Evolutionary conservation across 1,140 invertebrate genomes (phyloP), one percentile per base, ranked within the genome.

Genomic region (Ruditapes philippinarum): DNA sequence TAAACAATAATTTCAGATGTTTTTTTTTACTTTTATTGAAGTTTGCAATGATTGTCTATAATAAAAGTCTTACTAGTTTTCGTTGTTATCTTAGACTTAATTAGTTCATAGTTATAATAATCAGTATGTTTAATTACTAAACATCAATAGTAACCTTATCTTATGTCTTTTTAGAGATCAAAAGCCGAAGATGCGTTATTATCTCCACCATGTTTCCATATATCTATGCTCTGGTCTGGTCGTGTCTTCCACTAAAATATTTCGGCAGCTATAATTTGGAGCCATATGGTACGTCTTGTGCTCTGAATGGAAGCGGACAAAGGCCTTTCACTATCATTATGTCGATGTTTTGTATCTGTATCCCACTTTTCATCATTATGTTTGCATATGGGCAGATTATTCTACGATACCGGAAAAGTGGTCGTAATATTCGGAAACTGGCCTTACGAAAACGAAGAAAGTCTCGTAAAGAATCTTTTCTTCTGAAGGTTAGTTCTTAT

Each of bases 241-340:
- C 93, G 1, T 60, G 65, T 0, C 68, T 92, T 28, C 94, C 95
- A 0, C 73, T 95, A 14, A 70, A 94, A 14, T 93, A 93, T 12
- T 93, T 93, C 88, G 95, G 94, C 14, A 86, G 87, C 31, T 96
- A 95, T 80, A 94, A 91, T n/a, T 92, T 94, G 12, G 95, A 96
- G 76, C 93, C 94, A 14, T 95, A 95, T 89, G 94, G 94, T 0
- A 94, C 93, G 0, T 95, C 94, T 3, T 95, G 95, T 90, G 95
- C 95, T 0, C 81, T 95, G 19, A 90, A 94, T n/a, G 95, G 95
- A 95, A 81, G 91, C n/a, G 90, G 90, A 36, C 91, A 93, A 85
- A 80, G 74, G 38, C 87, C 90, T 28, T 94, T 91, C 79, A 92
- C 92, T 5, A 92, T 92, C 22, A 65, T 91, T 19, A 88, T 90